These are phyloP conservation scores for Drosophila formosana DNA, from an alignment of 2,888 invertebrate genomes.

Conservation along the genomic window DNA sequence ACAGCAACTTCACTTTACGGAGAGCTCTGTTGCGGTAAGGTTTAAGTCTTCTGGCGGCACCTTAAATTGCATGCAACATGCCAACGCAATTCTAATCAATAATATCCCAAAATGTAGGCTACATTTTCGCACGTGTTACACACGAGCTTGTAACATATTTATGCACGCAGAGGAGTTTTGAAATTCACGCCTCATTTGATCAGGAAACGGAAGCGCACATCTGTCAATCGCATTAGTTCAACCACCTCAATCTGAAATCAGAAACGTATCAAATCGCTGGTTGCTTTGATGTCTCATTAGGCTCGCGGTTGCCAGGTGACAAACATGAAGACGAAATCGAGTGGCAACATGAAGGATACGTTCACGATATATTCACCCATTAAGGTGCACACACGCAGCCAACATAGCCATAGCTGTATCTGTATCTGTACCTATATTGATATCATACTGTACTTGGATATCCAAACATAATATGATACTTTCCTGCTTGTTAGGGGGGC, in stretches of 20 bases:
- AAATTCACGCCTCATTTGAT: slow-evolving; percentile 64
- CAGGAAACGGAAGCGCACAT: slow-evolving; percentile 34
- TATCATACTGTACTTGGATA: slow-evolving; percentile 31
- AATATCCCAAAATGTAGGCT: slow-evolving; percentile 38
- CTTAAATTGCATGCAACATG: slow-evolving; percentile 26
- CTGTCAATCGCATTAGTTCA: slow-evolving; percentile 40
- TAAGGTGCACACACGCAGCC: slow-evolving; percentile 23
- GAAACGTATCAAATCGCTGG: slow-evolving; percentile 60
- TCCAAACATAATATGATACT: slow-evolving; percentile 45
- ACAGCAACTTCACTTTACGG: slow-evolving; percentile 5
- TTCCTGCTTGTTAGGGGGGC: slow-evolving; percentile 36
- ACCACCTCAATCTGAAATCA: slow-evolving; percentile 47
- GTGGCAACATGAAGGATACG: slow-evolving; percentile 14
- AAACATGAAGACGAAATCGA: slow-evolving; percentile 10
- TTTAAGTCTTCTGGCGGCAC: slow-evolving; percentile 28
- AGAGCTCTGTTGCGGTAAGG: neutral
- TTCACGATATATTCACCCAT: neutral
- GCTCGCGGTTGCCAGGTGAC: slow-evolving; percentile 74
- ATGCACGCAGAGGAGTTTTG: neutral
- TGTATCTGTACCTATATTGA: slow-evolving; percentile 37
- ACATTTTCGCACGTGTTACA: neutral
- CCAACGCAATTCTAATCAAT: slow-evolving; percentile 6
- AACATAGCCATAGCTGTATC: no score
- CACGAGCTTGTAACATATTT: neutral
- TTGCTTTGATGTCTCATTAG: slow-evolving; percentile 76